Conservation (phyloP, 2,888 invertebrate species). For the Rhopalosiphum nymphaeae region DNA sequence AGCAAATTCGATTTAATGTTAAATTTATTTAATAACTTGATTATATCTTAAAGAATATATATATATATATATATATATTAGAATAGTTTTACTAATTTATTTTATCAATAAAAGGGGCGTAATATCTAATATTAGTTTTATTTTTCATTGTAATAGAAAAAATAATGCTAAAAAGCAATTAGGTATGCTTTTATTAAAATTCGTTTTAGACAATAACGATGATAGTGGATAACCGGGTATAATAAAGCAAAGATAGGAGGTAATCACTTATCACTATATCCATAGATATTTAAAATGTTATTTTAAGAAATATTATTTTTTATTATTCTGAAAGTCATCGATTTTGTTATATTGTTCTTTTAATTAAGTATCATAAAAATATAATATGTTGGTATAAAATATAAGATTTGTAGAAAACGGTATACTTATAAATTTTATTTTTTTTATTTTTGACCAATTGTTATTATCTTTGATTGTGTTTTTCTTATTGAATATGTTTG, state of each 20-base stretch:
- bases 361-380: background rate
- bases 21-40: background rate
- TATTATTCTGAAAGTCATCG: background rate
- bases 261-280: background rate
- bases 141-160: background rate
- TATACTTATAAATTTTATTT: background rate
- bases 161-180: background rate
- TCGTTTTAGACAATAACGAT: background rate
- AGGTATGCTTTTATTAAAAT: slow-evolving; percentile 3
- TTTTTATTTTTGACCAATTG: background rate
- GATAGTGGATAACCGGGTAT: background rate
- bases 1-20: background rate
- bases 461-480: background rate
- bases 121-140: background rate
- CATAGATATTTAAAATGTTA: background rate
- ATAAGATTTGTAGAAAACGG: no score
- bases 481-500: background rate
- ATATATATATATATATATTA: background rate
- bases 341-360: background rate
- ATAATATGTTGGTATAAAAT: background rate
- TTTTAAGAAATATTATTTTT: background rate
- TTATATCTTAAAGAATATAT: background rate
- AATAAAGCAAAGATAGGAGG: background rate
- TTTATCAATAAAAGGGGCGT: background rate
- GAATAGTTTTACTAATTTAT: background rate